A percentile compares a stretch with the other conserved stretches of the same genome.
Evolutionary conservation across 2,113 vertebrate genomes (phyloP).

Genomic region (Chlorocebus sabaeus): DNA sequence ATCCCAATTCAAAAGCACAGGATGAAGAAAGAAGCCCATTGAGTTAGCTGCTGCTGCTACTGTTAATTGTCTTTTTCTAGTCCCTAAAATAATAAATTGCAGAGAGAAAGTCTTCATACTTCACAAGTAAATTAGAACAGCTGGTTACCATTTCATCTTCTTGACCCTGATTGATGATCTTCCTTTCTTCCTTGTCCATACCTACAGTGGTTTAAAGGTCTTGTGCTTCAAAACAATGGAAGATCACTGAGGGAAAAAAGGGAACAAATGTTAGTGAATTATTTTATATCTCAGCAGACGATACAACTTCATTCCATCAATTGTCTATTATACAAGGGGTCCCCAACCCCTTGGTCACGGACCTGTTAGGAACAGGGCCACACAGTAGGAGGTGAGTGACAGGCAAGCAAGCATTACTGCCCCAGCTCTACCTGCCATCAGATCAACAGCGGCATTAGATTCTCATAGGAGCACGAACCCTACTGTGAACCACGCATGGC

Average conservation of each 20-base stretch:
- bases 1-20: slow-evolving; percentile 26
- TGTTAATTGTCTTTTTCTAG: slow-evolving; percentile 1
- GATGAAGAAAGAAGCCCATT: background rate
- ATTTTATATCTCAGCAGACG: background rate
- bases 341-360: too few species aligned
- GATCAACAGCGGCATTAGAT: too few species aligned
- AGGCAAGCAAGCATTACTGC: too few species aligned
- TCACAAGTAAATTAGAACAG: background rate
- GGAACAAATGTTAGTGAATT: background rate
- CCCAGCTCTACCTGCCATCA: too few species aligned
- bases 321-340: background rate
- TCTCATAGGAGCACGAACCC: too few species aligned
- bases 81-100: background rate
- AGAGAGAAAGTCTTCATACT: background rate
- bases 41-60: background rate
- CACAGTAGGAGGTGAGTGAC: too few species aligned
- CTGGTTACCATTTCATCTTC: slow-evolving; percentile 96
- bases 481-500: too few species aligned
- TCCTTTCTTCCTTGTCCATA: slow-evolving; percentile 95
- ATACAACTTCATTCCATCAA: background rate
- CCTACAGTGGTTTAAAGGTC: slow-evolving; percentile 75
- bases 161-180: slow-evolving; percentile 91
- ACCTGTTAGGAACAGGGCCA: too few species aligned
- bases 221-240: slow-evolving; percentile 72
- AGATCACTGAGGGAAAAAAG: slow-evolving; percentile 64